These are phyloP conservation scores for Parauchenoglanis punctatus DNA, from an alignment of 2,797 vertebrate species.

Conservation along the genomic window DNA sequence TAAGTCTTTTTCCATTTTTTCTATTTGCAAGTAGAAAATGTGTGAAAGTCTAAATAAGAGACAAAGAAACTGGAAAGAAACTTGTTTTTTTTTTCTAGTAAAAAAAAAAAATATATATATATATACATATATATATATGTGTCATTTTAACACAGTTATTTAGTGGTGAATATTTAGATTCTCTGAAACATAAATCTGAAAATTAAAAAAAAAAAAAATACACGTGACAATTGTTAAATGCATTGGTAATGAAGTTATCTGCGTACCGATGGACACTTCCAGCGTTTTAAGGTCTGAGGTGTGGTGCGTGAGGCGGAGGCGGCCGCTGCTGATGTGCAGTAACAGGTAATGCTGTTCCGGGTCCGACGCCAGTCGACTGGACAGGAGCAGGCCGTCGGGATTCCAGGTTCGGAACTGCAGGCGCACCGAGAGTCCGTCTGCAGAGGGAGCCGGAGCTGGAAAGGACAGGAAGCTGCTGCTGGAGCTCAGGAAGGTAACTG, in stretches of 20 bases:
- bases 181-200: not conserved
- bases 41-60: not conserved
- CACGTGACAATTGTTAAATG: not conserved
- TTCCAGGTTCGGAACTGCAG: conserved; percentile 98
- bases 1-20: too few relatives aligned
- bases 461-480: conserved; percentile 88
- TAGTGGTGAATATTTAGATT: not conserved
- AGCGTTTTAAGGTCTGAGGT: conserved; percentile 73
- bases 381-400: conserved; percentile 86
- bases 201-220: not conserved
- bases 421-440: conserved; percentile 83
- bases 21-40: not conserved
- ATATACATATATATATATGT: too few relatives aligned
- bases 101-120: too few relatives aligned
- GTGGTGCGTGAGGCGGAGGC: conserved; percentile 81
- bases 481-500: conserved; percentile 88
- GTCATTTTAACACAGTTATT: not conserved
- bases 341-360: conserved; percentile 78
- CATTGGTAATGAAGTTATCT: not conserved
- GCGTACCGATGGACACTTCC: conserved; percentile 84
- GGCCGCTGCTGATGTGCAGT: conserved; percentile 81
- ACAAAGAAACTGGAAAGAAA: too few relatives aligned
- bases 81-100: too few relatives aligned
- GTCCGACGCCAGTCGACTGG: conserved; percentile 75
- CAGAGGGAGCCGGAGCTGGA: conserved; percentile 74